Evolutionary conservation across 2,888 invertebrate genomes (phyloP).

Genomic region (Eupithecia dodoneata): DNA sequence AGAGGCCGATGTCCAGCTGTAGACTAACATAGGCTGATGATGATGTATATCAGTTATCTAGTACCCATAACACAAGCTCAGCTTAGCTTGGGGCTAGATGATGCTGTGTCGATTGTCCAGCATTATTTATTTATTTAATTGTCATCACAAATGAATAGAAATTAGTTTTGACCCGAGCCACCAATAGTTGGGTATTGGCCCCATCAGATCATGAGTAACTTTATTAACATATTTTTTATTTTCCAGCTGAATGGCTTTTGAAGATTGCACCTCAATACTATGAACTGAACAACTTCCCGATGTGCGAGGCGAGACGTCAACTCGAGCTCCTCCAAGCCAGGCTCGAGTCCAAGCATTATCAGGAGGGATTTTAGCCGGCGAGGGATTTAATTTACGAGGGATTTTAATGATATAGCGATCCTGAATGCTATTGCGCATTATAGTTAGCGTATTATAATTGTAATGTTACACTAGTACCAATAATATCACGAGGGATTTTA

Average conservation of each 20-base stretch:
- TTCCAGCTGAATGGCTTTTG: slow-evolving; percentile 95
- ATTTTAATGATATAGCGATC: slow-evolving; percentile 5
- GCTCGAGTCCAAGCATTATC: slow-evolving; percentile 93
- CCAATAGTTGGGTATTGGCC: not conserved
- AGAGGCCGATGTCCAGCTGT: too few species aligned
- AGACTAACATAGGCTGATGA: too few species aligned
- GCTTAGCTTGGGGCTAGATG: too few species aligned
- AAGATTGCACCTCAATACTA: slow-evolving; percentile 99
- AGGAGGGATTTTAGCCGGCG: slow-evolving; percentile 90
- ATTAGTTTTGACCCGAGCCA: not conserved
- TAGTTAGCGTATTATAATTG: not conserved
- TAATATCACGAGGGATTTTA: not conserved
- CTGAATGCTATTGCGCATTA: not conserved
- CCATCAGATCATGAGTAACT: not conserved
- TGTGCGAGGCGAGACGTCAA: slow-evolving; percentile 97
- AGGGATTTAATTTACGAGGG: not conserved
- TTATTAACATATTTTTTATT: not conserved
- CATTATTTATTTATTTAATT: too few species aligned
- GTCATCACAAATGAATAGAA: not conserved
- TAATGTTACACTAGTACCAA: not conserved
- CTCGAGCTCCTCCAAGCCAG: slow-evolving; percentile 94
- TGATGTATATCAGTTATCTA: too few species aligned
- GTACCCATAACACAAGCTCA: too few species aligned
- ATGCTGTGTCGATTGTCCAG: too few species aligned
- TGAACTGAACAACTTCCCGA: slow-evolving; percentile 98